Evolutionary conservation across 2,888 invertebrate genomes (phyloP), one percentile per base, ranked within the genome.

Genomic region (Balanococcus diminutus): DNA sequence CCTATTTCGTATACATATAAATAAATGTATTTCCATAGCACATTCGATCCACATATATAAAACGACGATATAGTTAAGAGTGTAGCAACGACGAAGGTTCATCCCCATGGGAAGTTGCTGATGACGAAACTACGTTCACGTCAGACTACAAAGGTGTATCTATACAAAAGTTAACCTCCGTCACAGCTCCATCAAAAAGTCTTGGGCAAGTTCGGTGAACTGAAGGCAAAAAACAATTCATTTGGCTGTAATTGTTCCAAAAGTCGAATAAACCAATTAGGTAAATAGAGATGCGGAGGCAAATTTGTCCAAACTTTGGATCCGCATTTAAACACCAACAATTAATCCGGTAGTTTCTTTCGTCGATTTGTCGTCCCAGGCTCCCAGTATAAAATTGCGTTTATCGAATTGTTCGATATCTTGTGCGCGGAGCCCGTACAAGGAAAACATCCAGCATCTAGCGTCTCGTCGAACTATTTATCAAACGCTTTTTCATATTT

Each of bases 401-500:
- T 22, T 46, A 9, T 8, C 19, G 22, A 22, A 8, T 9, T n/a
- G 56, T 56, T 9, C 42, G 42, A 8, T 36, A 36, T 36, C 36
- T 36, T 36, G 36, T 36, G 36, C 4, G 36, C 8, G 1, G 5
- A 5, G 14, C 14, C 22, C 5, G n/a, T 56, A 22, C 8, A 22
- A 56, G 56, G 67, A 67, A 67, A 67, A 67, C n/a, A 16, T 56
- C 51, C 22, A 8, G 2, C n/a, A 2, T n/a, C 46, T n/a, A 2
- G 46, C n/a, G 14, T 22, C 25, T 28, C 28, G 14, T 1, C 8
- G 16, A n/a, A 67, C 67, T 67, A 67, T 67, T 67, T 67, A 67
- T 67, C 67, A 67, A 67, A 67, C 14, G 67, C 28, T 67, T 67
- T 67, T 67, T 28, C 28, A 67, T 67, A 67, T 67, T 67, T 67